Conservation (phyloP, 2,113 vertebrate genomes). For the Eurystomus gularis region DNA sequence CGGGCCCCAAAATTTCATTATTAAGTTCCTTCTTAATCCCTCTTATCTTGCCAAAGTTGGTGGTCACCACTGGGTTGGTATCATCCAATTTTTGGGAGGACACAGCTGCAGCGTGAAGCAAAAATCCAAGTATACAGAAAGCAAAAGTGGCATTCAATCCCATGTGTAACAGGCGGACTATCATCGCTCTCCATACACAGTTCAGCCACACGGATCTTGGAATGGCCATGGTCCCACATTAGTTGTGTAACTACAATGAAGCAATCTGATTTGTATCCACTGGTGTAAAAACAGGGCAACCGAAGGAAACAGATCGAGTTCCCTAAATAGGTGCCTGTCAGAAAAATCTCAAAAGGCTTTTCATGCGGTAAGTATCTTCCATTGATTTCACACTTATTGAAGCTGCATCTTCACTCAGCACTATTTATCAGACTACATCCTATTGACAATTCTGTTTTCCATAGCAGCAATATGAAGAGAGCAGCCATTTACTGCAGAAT, state of each 20-base stretch:
- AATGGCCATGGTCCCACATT: constrained; percentile 83
- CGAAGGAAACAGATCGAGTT: constrained; percentile 57
- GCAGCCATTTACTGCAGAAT: constrained; percentile 77
- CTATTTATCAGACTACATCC: constrained; percentile 79
- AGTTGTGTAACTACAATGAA: constrained; percentile 64
- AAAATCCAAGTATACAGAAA: constrained; percentile 78
- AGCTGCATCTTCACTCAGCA: constrained; percentile 78
- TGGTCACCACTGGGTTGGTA: constrained; percentile 90
- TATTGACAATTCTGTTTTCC: constrained; percentile 82
- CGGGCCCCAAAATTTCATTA: constrained; percentile 97
- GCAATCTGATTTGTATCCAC: constrained; percentile 81
- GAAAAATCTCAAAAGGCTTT: constrained; percentile 75
- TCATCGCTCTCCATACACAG: constrained; percentile 66
- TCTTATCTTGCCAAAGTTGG: constrained; percentile 88
- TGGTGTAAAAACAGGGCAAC: constrained; percentile 45
- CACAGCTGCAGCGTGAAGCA: constrained; percentile 77
- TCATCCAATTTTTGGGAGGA: constrained; percentile 91
- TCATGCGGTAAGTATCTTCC: constrained; percentile 75
- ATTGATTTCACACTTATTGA: constrained; percentile 76
- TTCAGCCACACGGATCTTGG: constrained; percentile 74
- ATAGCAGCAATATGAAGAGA: constrained; percentile 72
- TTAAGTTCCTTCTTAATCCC: constrained; percentile 97
- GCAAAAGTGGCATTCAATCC: constrained; percentile 73
- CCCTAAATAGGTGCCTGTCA: constrained; percentile 69
- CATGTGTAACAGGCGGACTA: constrained; percentile 67